These are phyloP conservation scores for Hecatera dysodea DNA, from an alignment of 2,888 invertebrate genomes.

Conservation along the genomic window DNA sequence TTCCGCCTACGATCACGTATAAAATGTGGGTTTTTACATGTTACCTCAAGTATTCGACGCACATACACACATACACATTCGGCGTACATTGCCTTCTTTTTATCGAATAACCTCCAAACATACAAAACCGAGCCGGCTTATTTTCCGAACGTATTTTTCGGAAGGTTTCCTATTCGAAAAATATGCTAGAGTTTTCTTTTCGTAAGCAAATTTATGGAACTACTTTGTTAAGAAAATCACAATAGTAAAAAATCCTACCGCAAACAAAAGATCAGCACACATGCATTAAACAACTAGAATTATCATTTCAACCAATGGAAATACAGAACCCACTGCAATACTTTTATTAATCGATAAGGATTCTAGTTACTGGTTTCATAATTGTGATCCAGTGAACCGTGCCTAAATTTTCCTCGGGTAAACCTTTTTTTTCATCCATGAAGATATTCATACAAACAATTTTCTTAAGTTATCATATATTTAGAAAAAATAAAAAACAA, in stretches of 20 bases:
- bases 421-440: background rate
- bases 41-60: conserved; percentile 38
- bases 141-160: conserved; percentile 4
- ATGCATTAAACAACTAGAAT: background rate
- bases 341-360: conserved; percentile 33
- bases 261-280: background rate
- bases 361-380: background rate
- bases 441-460: background rate
- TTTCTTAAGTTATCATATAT: background rate
- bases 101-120: conserved; percentile 38
- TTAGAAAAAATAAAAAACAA: background rate
- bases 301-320: background rate
- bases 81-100: conserved; percentile 17
- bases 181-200: conserved; percentile 12
- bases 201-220: background rate
- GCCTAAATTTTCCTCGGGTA: background rate
- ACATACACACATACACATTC: too few relatives aligned
- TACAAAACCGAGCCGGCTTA: conserved; percentile 14
- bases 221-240: conserved; percentile 5
- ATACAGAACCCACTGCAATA: conserved; percentile 39
- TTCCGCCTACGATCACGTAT: conserved; percentile 28
- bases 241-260: background rate
- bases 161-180: conserved; percentile 5
- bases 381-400: background rate
- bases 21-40: conserved; percentile 33